phyloP scores from a whole-genome alignment of 1,140 invertebrate genomes.

The Wasmannia auropunctata region DNA sequence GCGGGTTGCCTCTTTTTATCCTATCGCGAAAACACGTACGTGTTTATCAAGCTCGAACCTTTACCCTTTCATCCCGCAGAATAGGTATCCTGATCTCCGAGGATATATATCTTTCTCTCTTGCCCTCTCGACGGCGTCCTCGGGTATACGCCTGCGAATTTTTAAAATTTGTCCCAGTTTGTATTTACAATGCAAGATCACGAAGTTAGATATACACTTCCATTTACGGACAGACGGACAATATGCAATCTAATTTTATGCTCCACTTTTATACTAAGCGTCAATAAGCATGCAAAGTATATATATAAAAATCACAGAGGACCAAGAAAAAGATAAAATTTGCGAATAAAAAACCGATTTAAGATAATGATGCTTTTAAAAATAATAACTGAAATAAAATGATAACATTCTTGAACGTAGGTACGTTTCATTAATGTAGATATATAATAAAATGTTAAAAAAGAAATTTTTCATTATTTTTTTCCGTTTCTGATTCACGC shows the following conservation, averaged over 20 bases:
- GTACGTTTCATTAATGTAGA: background rate
- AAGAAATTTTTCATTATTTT: background rate
- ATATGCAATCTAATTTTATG: background rate
- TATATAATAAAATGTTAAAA: background rate
- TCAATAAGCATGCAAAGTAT: background rate
- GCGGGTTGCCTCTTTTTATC: slow-evolving; percentile 23
- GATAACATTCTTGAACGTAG: background rate
- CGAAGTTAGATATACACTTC: background rate
- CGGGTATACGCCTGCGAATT: background rate
- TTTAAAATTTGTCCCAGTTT: slow-evolving; percentile 8
- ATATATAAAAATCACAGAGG: background rate
- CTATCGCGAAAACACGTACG: slow-evolving; percentile 20
- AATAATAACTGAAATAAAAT: background rate
- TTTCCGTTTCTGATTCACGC: background rate
- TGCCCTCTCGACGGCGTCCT: background rate
- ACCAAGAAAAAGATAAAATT: background rate
- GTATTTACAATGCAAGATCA: background rate
- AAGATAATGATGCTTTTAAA: background rate
- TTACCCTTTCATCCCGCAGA: background rate
- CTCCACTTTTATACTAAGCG: background rate
- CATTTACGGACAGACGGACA: background rate
- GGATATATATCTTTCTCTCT: slow-evolving; percentile 1
- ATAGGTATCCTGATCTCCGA: background rate
- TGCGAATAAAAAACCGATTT: background rate
- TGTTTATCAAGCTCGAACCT: slow-evolving; percentile 28